Evolutionary conservation across 2,888 invertebrate genomes (phyloP).

Genomic region (Chloroclystis v-ata): DNA sequence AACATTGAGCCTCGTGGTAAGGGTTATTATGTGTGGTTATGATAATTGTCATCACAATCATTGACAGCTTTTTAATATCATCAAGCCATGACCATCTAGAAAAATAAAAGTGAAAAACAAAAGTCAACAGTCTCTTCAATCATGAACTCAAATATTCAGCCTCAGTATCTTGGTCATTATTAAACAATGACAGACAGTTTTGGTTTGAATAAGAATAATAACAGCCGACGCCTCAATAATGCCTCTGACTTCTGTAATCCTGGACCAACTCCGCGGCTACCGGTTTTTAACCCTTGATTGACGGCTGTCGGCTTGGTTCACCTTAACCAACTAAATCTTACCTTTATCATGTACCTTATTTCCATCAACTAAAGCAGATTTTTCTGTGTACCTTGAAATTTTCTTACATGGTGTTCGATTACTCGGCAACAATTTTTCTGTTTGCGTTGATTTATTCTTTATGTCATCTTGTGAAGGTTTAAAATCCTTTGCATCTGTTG

Average conservation of each 20-base stretch:
- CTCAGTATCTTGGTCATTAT: background rate
- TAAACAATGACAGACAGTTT: constrained; percentile 24
- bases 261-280: constrained; percentile 70
- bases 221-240: constrained; percentile 27
- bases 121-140: background rate
- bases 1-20: too few relatives aligned
- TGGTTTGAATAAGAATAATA: constrained; percentile 25
- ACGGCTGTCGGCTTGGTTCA: constrained; percentile 76
- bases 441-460: constrained; percentile 16
- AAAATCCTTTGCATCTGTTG: constrained; percentile 28
- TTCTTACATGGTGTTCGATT: constrained; percentile 4
- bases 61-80: too few relatives aligned
- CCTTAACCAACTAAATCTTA: constrained; percentile 38
- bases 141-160: background rate
- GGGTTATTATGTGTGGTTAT: too few relatives aligned
- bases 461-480: constrained; percentile 25
- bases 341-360: constrained; percentile 25
- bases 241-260: constrained; percentile 65
- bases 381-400: constrained; percentile 8
- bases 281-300: constrained; percentile 77
- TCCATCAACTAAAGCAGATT: constrained; percentile 26
- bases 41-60: too few relatives aligned
- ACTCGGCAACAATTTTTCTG: constrained; percentile 39
- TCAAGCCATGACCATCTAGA: too few relatives aligned
- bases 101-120: background rate